Evolutionary conservation across 2,888 invertebrate genomes (phyloP).

Genomic region (Eremobia ochroleuca): DNA sequence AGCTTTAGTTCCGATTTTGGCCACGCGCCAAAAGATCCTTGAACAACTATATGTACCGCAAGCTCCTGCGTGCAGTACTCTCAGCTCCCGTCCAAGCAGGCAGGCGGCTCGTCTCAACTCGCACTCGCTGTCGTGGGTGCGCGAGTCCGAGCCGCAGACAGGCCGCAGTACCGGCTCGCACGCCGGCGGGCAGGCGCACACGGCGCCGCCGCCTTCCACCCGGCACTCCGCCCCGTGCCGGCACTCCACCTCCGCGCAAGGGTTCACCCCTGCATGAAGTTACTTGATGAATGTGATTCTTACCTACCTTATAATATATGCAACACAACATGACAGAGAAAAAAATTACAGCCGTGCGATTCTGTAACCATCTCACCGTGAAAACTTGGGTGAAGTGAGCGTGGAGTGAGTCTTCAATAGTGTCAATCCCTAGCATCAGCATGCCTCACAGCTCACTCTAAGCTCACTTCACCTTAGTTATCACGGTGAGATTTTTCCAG

Average conservation of each 20-base stretch:
- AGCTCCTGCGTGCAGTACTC: conserved; percentile 86
- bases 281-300: background rate
- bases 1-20: background rate
- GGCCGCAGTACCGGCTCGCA: conserved; percentile 95
- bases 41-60: conserved; percentile 79
- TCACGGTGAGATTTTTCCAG: too few relatives aligned
- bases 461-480: too few relatives aligned
- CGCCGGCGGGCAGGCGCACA: conserved; percentile 95
- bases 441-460: too few relatives aligned
- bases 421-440: too few relatives aligned
- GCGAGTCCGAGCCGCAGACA: conserved; percentile 96
- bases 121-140: conserved; percentile 96
- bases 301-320: too few relatives aligned
- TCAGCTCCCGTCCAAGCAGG: conserved; percentile 87
- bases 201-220: conserved; percentile 94
- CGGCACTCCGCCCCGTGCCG: conserved; percentile 95
- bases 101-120: conserved; percentile 94
- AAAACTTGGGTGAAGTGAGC: too few relatives aligned
- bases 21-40: background rate
- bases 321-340: background rate
- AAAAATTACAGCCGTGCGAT: too few relatives aligned
- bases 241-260: conserved; percentile 95
- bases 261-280: conserved; percentile 93
- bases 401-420: too few relatives aligned
- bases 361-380: too few relatives aligned